Evolutionary conservation across 2,888 invertebrate species (phyloP).

Genomic region (Trileptium ribeirensis): DNA sequence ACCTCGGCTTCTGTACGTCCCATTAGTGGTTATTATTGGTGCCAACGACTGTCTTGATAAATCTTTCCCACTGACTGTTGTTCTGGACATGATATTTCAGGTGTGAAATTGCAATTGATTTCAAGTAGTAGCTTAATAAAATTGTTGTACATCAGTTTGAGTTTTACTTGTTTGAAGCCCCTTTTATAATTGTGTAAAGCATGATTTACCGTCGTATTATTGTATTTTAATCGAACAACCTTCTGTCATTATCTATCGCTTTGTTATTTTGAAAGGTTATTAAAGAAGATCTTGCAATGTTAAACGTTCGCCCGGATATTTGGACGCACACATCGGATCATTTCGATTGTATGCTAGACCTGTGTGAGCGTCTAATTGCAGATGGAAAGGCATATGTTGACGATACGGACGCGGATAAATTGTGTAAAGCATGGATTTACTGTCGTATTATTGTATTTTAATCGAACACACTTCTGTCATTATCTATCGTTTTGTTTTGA

Average conservation of each 20-base stretch:
- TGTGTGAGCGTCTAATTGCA: slow-evolving; percentile 77
- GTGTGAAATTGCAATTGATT: no score
- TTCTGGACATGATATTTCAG: no score
- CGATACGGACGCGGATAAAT: slow-evolving; percentile 75
- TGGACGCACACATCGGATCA: slow-evolving; percentile 94
- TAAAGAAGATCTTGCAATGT: slow-evolving; percentile 78
- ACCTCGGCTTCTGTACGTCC: no score
- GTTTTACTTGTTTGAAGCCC: no score
- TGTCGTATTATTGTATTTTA: slow-evolving; percentile 21
- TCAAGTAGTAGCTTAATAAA: no score
- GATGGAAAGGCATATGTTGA: slow-evolving; percentile 91
- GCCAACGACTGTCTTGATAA: no score
- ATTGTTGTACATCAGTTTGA: no score
- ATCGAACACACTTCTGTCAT: slow-evolving; percentile 6
- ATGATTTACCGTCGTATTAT: no score
- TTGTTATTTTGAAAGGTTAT: slow-evolving; percentile 60
- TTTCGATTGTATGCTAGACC: slow-evolving; percentile 80
- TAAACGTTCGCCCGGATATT: slow-evolving; percentile 81
- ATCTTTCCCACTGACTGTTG: no score
- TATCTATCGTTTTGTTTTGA: slow-evolving; percentile 26
- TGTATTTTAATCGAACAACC: no score
- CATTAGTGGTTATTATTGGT: no score
- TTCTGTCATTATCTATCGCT: background rate
- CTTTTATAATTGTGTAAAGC: no score
- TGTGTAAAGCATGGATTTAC: slow-evolving; percentile 7